phyloP scores from a whole-genome alignment of 2,113 vertebrate species.

The Salvelinus fontinalis region DNA sequence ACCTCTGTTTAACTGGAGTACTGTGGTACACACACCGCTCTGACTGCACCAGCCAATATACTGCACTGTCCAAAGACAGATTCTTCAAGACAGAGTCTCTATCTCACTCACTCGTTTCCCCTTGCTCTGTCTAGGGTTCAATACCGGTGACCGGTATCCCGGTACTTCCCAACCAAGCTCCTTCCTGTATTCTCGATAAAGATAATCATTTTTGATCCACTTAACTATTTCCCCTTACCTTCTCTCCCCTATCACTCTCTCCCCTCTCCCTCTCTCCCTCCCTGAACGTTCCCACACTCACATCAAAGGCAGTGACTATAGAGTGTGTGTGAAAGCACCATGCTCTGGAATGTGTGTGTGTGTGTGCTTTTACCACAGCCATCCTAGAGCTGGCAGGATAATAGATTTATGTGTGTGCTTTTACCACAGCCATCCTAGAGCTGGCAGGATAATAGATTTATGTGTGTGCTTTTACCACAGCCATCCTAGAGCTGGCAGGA shows the following conservation, averaged over 20 bases:
- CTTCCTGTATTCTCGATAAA: not conserved
- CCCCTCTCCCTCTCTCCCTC: slow-evolving; percentile 29
- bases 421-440: too few relatives aligned
- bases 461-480: slow-evolving; percentile 23
- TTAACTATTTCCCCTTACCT: not conserved
- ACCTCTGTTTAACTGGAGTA: slow-evolving; percentile 24
- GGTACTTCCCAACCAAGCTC: not conserved
- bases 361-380: slow-evolving; percentile 12
- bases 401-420: not conserved
- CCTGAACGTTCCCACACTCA: slow-evolving; percentile 74
- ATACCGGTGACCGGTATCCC: too few relatives aligned
- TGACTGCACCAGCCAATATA: slow-evolving; percentile 28
- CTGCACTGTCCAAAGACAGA: slow-evolving; percentile 39
- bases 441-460: too few relatives aligned
- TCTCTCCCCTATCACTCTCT: slow-evolving; percentile 4
- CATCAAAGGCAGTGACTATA: slow-evolving; percentile 66
- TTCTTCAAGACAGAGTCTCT: slow-evolving; percentile 46
- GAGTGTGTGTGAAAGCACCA: slow-evolving; percentile 70
- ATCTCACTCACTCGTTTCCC: not conserved
- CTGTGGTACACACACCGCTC: slow-evolving; percentile 39
- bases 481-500: too few relatives aligned
- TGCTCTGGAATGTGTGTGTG: slow-evolving; percentile 67
- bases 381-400: not conserved
- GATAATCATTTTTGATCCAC: too few relatives aligned
- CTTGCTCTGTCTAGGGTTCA: not conserved